Base-by-base conservation (phyloP, 1,140 invertebrate species). In the Ridgeia piscesae region DNA sequence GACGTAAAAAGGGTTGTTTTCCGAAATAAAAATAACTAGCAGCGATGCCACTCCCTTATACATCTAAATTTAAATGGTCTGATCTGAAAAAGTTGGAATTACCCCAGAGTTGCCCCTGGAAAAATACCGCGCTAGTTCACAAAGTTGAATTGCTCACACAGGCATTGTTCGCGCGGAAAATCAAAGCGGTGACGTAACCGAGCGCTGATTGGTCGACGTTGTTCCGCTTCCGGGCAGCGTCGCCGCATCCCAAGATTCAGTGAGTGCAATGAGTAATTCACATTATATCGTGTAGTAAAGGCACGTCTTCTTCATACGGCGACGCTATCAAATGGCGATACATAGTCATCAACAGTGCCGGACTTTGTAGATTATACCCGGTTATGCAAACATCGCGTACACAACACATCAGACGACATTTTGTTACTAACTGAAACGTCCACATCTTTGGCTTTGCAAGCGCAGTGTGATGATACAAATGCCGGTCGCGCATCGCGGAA, bases 101-200 rank as follows among this genome's bases (percentile, higher is more conserved):
- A n/a, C n/a, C n/a, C n/a, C n/a, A n/a, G n/a, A n/a, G n/a, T n/a
- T n/a, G n/a, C n/a, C n/a, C n/a, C n/a, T n/a, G n/a, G n/a, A n/a
- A n/a, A n/a, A n/a, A n/a, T n/a, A n/a, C n/a, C n/a, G n/a, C n/a
- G n/a, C n/a, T n/a, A n/a, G n/a, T n/a, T 77, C 27, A 77, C 58
- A 77, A 21, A 21, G 2, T 77, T 77, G 27, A 77, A 21, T 9
- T 77, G 27, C 27, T 77, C 58, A 77, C 58, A n/a, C n/a, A n/a
- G n/a, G n/a, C n/a, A 77, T 77, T 77, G 58, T 77, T 77, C 58
- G 58, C 58, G 58, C 58, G 58, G 58, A 77, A 77, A 77, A 77
- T 77, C 58, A 77, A 77, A 9, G 58, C 58, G 58, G 27, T 77
- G 58, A 77, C 58, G 58, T 77, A 77, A 77, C 27, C 58, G 58